Percentiles rank a stretch among this genome's conserved stretches.
phyloP scores from a whole-genome alignment of 2,113 vertebrate genomes.

The Lates calcarifer region DNA sequence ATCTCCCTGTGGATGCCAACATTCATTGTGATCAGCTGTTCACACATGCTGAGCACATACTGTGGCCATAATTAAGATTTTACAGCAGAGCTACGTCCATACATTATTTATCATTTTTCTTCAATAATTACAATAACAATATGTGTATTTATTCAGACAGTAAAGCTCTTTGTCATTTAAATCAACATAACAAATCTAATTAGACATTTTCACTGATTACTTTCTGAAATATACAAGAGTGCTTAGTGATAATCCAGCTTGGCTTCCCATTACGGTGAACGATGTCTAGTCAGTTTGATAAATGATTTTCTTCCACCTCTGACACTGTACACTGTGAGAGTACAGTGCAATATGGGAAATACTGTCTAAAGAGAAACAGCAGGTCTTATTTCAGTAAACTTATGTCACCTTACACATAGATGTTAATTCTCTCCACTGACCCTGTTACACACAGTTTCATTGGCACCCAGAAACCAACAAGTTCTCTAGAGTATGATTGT shows the following conservation, averaged over 20 bases:
- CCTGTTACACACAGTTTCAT: neutral
- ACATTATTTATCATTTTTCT: neutral
- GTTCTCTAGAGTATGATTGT: neutral
- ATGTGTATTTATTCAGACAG: neutral
- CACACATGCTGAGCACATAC: neutral
- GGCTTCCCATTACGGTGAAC: neutral
- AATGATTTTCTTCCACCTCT: neutral
- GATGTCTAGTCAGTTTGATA: neutral
- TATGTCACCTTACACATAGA: neutral
- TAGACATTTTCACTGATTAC: neutral
- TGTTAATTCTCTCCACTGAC: neutral
- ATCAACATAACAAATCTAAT: neutral
- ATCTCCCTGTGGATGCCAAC: slow-evolving; percentile 18
- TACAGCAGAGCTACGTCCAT: neutral
- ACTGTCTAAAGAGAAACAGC: neutral
- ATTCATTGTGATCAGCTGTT: slow-evolving; percentile 18
- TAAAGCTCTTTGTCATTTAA: neutral
- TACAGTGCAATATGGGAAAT: neutral
- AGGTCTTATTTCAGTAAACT: neutral
- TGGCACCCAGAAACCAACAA: neutral
- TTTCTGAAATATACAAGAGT: neutral
- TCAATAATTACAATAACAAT: neutral
- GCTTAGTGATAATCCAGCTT: too few species aligned
- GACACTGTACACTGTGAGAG: neutral
- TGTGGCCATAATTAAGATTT: neutral